phyloP scores from a whole-genome alignment of 2,888 invertebrate genomes.

The Muschampia plurimacula region DNA sequence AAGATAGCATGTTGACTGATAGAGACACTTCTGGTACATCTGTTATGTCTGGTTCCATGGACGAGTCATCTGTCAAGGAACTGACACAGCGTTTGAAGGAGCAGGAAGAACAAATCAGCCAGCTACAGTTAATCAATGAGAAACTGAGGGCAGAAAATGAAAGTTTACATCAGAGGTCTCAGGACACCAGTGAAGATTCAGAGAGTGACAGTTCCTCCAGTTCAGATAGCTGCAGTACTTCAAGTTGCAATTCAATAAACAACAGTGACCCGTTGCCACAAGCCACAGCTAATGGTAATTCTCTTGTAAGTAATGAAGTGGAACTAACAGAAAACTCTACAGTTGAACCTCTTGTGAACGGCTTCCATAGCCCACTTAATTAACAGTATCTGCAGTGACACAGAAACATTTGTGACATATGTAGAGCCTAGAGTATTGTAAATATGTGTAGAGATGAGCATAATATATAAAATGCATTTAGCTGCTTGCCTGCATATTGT shows the following conservation, averaged over 20 bases:
- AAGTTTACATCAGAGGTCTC: constrained; percentile 75
- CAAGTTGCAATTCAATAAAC: constrained; percentile 73
- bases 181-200: constrained; percentile 84
- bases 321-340: constrained; percentile 52
- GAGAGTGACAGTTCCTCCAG: constrained; percentile 87
- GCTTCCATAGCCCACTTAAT: constrained; percentile 64
- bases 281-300: constrained; percentile 46
- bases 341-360: constrained; percentile 69
- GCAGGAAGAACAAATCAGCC: constrained; percentile 87
- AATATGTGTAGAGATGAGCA: constrained; percentile 42
- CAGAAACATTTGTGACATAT: not conserved
- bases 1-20: constrained; percentile 71
- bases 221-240: constrained; percentile 73
- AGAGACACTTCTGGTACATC: constrained; percentile 72
- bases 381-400: constrained; percentile 20
- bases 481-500: constrained; percentile 52
- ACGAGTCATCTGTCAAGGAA: constrained; percentile 65
- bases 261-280: constrained; percentile 49
- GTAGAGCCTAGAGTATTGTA: constrained; percentile 17
- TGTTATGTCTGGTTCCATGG: constrained; percentile 62
- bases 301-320: constrained; percentile 46
- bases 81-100: constrained; percentile 76
- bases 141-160: constrained; percentile 87
- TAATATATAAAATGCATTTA: constrained; percentile 55
- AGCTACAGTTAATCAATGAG: constrained; percentile 87